phyloP scores from a whole-genome alignment of 2,797 vertebrate species.

The Botia kubotai region DNA sequence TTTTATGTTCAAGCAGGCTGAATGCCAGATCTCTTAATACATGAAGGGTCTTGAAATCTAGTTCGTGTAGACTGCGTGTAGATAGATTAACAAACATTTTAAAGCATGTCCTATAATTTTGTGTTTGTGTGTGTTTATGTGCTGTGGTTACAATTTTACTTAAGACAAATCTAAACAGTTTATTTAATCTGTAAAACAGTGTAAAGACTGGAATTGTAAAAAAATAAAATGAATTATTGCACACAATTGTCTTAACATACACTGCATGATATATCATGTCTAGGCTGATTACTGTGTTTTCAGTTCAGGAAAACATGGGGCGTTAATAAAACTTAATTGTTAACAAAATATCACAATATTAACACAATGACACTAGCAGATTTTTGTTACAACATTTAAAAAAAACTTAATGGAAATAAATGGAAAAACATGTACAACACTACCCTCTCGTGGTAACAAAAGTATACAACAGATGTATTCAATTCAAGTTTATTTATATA shows the following conservation, averaged over 20 bases:
- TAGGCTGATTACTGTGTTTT: no score
- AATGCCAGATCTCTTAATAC: constrained; percentile 80
- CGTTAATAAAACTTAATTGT: not conserved
- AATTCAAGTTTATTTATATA: no score
- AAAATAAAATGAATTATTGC: not conserved
- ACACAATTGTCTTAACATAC: no score
- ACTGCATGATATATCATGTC: no score
- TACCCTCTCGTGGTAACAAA: constrained; percentile 43
- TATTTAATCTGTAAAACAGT: not conserved
- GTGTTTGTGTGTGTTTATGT: not conserved
- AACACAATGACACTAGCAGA: not conserved
- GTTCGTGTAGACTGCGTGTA: not conserved
- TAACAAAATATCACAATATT: not conserved
- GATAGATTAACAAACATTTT: not conserved
- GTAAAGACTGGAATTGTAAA: not conserved
- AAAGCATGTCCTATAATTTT: not conserved
- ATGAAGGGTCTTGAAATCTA: constrained; percentile 68
- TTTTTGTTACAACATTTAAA: not conserved
- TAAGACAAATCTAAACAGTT: not conserved
- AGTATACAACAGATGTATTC: no score
- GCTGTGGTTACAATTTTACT: not conserved
- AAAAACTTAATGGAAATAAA: not conserved
- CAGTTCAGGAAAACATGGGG: not conserved
- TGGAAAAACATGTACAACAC: constrained; percentile 13
- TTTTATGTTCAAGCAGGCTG: constrained; percentile 66